Base-by-base conservation (phyloP, 2,113 vertebrate genomes). In the Vulpes ferrilata region DNA sequence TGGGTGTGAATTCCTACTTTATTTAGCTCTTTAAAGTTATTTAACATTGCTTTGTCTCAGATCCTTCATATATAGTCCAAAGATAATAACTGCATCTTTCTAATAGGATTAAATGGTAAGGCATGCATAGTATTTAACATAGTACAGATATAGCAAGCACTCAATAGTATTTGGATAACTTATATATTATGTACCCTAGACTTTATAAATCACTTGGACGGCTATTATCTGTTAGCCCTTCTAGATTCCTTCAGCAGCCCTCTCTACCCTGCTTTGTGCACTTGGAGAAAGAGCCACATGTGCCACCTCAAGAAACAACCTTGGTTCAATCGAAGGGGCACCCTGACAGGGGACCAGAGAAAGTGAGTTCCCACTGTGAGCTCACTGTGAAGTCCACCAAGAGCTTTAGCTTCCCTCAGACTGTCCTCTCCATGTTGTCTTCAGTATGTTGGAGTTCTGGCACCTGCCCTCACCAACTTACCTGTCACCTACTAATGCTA, bases 11-110 rank as follows among this genome's bases (percentile, higher is more conserved):
- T 83, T 82, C 27, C n/a, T 96, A 67, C 51, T 65, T n/a, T 86
- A 67, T 53, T 93, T 92, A 89, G 25, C 43, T 90, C 82, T 79
- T 95, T 11, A 74, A 88, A 88, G 30, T 67, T 90, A 81, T 57
- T 96, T 87, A 90, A 79, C 20, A 76, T 38, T 30, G 27, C 12
- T 57, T 94, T 93, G 51, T 30, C 25, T 92, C 17, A 27, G 65
- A 59, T 78, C 23, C 38, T 93, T 76, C 20, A 59, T 7, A 71
- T 17, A 62, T 35, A 71, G 20, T 38, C 86, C 80, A 51, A 80
- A 83, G 73, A n/a, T 88, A 91, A 65, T 83, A 32, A 73, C 60
- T 35, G 16, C 9, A 57, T 64, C 0, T 85, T 88, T 85, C 11
- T 85, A 81, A 59, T 3, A 89, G n/a, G 20, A 96, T 73, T 57